These are phyloP conservation scores for Embidobia sp. DNA, from an alignment of 2,888 invertebrate genomes.

Conservation along the genomic window DNA sequence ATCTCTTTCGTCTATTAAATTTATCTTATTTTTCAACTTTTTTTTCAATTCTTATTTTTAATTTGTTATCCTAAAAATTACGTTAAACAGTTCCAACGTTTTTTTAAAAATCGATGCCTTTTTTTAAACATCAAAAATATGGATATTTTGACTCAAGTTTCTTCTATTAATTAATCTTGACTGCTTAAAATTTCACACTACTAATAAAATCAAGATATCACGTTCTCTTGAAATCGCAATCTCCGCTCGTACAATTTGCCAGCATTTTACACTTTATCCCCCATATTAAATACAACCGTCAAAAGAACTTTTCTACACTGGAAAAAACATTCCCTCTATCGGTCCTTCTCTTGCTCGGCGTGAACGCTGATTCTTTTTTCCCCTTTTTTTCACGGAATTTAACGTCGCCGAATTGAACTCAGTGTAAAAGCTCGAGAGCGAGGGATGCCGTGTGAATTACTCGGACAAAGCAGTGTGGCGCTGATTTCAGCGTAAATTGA, in stretches of 20 bases:
- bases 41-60: no score
- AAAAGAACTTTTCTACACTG: constrained; percentile 12
- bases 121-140: no score
- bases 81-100: no score
- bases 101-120: no score
- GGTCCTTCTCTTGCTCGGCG: constrained; percentile 2
- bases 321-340: constrained; percentile 14
- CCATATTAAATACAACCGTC: constrained; percentile 2
- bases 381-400: constrained; percentile 48
- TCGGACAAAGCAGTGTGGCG: constrained; percentile 71
- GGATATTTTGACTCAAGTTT: no score
- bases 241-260: constrained; percentile 36
- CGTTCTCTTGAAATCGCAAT: constrained; percentile 60
- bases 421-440: constrained; percentile 61
- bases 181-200: constrained; percentile 73
- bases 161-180: constrained; percentile 52
- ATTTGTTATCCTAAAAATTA: no score
- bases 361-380: constrained; percentile 16
- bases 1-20: no score
- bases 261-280: constrained; percentile 1
- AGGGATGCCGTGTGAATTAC: constrained; percentile 69
- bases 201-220: constrained; percentile 75
- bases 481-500: constrained; percentile 78
- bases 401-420: constrained; percentile 38
- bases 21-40: no score